A percentile compares a stretch with the other conserved stretches of the same genome.
phyloP scores from a whole-genome alignment of 2,888 invertebrate genomes.

The Agrypnus murinus region DNA sequence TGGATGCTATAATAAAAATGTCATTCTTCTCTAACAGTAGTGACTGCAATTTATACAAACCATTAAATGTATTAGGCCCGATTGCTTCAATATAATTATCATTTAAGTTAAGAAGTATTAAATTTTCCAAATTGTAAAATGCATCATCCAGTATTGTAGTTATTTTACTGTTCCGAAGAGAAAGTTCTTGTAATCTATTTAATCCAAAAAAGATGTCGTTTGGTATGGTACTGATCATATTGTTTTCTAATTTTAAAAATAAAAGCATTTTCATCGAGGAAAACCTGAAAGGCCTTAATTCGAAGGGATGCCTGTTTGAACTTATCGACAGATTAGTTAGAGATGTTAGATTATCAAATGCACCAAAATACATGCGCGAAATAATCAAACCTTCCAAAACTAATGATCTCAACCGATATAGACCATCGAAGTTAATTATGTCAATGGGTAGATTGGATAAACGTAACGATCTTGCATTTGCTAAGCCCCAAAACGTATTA shows the following conservation, averaged over 20 bases:
- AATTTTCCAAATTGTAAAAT: constrained; percentile 1
- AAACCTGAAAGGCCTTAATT: too few relatives aligned
- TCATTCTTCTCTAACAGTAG: not conserved
- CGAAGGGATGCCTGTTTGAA: too few relatives aligned
- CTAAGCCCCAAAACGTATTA: constrained; percentile 9
- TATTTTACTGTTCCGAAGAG: not conserved
- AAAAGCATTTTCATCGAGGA: constrained; percentile 20
- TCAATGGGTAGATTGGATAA: not conserved
- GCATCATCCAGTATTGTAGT: not conserved
- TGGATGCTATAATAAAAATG: not conserved
- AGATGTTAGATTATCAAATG: too few relatives aligned
- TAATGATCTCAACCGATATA: constrained; percentile 48
- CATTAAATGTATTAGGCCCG: not conserved
- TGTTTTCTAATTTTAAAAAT: not conserved
- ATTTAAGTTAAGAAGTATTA: constrained; percentile 1
- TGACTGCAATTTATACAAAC: not conserved
- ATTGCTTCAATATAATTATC: not conserved
- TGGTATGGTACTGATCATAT: not conserved
- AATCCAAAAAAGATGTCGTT: constrained; percentile 1
- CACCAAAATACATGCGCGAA: too few relatives aligned
- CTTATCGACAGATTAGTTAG: too few relatives aligned
- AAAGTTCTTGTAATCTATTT: too few relatives aligned
- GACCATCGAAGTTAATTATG: constrained; percentile 12
- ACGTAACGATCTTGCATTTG: not conserved
- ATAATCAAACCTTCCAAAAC: constrained; percentile 22